phyloP scores from a whole-genome alignment of 2,113 vertebrate genomes.

The Smithornis capensis region DNA sequence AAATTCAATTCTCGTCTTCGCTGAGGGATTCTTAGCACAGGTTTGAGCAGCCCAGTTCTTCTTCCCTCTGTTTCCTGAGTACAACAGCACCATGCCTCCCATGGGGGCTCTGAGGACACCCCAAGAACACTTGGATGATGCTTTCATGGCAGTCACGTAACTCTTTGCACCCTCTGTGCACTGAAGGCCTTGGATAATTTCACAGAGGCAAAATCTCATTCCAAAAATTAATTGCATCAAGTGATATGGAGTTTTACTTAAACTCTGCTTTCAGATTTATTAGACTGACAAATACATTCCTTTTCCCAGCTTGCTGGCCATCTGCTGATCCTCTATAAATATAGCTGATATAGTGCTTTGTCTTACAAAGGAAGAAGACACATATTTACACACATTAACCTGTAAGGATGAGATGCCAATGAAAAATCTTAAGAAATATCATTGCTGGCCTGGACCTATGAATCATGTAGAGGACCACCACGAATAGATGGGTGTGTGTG shows the following conservation, averaged over 20 bases:
- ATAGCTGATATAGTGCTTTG: slow-evolving; percentile 20
- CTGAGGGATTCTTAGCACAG: not conserved
- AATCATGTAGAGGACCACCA: not conserved
- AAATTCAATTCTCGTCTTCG: not conserved
- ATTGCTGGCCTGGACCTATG: not conserved
- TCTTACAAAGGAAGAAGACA: not conserved
- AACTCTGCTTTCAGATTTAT: slow-evolving; percentile 12
- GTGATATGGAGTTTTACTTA: not conserved
- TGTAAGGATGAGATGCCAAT: not conserved
- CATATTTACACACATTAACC: not conserved
- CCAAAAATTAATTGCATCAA: not conserved
- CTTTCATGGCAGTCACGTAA: not conserved
- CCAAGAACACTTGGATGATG: not conserved
- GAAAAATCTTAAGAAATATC: not conserved
- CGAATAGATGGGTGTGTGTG: not conserved
- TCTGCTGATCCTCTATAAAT: slow-evolving; percentile 50
- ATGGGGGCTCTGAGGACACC: not conserved
- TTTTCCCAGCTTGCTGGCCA: slow-evolving; percentile 39
- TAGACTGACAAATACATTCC: slow-evolving; percentile 21
- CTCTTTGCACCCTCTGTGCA: not conserved
- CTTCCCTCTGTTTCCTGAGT: fast-evolving
- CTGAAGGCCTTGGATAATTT: not conserved
- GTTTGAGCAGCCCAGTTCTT: not conserved
- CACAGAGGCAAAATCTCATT: not conserved
- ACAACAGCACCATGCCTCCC: not conserved